These are phyloP conservation scores for Mesochorus sp. DNA, from an alignment of 2,888 invertebrate genomes.

Conservation along the genomic window DNA sequence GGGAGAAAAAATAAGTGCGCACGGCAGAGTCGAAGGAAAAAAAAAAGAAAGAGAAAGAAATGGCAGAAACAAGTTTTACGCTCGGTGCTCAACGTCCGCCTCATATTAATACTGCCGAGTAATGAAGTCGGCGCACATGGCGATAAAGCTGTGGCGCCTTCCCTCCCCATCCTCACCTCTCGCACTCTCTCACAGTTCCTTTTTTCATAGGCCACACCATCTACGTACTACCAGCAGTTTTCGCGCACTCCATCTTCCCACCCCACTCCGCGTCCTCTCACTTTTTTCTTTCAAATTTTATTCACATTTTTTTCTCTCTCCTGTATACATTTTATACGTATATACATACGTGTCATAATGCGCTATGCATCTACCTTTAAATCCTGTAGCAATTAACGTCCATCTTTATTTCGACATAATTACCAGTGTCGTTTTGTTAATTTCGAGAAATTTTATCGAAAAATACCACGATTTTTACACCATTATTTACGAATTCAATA, in stretches of 20 bases:
- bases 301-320: background rate
- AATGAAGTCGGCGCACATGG: slow-evolving; percentile 67
- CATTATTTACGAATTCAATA: too few species aligned
- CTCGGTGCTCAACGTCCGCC: slow-evolving; percentile 53
- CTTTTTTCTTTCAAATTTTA: background rate
- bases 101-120: slow-evolving; percentile 69
- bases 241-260: slow-evolving; percentile 56
- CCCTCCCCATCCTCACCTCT: background rate
- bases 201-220: slow-evolving; percentile 16
- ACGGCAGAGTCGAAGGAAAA: slow-evolving; percentile 14
- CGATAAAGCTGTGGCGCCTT: slow-evolving; percentile 50
- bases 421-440: too few species aligned
- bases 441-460: too few species aligned
- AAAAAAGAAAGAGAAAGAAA: slow-evolving; percentile 11
- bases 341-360: background rate
- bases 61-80: slow-evolving; percentile 51
- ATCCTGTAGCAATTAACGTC: background rate
- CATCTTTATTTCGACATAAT: too few species aligned
- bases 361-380: background rate
- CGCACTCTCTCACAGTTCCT: background rate
- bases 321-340: slow-evolving; percentile 5
- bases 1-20: slow-evolving; percentile 2
- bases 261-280: background rate
- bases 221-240: slow-evolving; percentile 63
- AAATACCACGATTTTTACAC: too few species aligned